Percentiles rank a stretch among this genome's conserved stretches.
Conservation (phyloP, 2,888 invertebrate species). For the Tachina lurida region DNA sequence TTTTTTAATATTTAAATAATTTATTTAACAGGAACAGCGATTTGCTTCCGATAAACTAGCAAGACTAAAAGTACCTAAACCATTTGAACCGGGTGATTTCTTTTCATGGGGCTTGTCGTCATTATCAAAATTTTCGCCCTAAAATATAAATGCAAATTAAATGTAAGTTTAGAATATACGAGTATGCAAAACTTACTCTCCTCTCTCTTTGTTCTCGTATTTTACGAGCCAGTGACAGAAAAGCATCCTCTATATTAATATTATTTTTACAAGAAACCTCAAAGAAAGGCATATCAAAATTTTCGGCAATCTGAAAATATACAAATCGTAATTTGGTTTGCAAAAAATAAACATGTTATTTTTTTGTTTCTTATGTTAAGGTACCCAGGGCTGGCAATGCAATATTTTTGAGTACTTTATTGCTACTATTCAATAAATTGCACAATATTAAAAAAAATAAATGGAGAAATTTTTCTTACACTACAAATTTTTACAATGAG, state of each 20-base stretch:
- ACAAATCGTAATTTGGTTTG: no score
- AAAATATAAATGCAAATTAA: slow-evolving; percentile 6
- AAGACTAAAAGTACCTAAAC: slow-evolving; percentile 82
- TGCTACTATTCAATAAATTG: no score
- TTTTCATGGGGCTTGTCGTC: slow-evolving; percentile 82
- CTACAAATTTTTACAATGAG: no score
- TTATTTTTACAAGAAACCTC: slow-evolving; percentile 94
- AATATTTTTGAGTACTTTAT: no score
- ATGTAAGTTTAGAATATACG: background rate
- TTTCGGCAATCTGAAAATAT: slow-evolving; percentile 88
- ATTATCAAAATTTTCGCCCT: slow-evolving; percentile 83
- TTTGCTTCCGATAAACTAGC: slow-evolving; percentile 82
- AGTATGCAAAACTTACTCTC: slow-evolving; percentile 84
- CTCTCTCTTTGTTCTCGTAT: slow-evolving; percentile 91
- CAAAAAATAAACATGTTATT: background rate
- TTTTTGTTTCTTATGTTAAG: no score
- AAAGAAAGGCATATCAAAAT: slow-evolving; percentile 94
- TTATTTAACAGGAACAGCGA: slow-evolving; percentile 82
- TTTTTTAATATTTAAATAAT: slow-evolving; percentile 26
- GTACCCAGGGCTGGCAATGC: no score
- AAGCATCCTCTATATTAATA: slow-evolving; percentile 92
- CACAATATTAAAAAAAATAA: no score
- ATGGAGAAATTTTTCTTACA: no score
- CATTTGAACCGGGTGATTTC: slow-evolving; percentile 82
- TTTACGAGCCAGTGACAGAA: slow-evolving; percentile 90